Evolutionary conservation across 2,888 invertebrate genomes (phyloP).

Genomic region (Drosophila affinis): DNA sequence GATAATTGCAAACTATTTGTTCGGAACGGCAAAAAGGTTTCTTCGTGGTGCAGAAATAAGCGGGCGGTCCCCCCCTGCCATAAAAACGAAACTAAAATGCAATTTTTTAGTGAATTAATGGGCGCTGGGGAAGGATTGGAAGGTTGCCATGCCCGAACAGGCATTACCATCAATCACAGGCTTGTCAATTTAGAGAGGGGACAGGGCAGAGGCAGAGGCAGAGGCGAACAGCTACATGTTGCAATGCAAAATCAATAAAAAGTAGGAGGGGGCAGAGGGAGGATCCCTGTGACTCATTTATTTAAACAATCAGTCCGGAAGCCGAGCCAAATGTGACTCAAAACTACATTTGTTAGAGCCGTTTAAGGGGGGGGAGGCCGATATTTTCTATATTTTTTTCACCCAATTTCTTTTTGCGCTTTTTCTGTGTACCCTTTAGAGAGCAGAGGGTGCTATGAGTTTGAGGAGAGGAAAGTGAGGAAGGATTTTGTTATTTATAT

Average conservation of each 20-base stretch:
- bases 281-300: conserved; percentile 31
- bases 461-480: neutral
- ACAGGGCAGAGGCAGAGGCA: neutral
- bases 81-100: conserved; percentile 37
- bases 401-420: neutral
- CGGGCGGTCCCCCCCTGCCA: conserved; percentile 2
- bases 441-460: no score
- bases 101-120: conserved; percentile 41
- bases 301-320: conserved; percentile 57
- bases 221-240: conserved; percentile 1
- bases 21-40: conserved; percentile 14
- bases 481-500: neutral
- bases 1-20: conserved; percentile 42
- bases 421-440: conserved; percentile 16
- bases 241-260: conserved; percentile 56
- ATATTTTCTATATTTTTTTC: neutral
- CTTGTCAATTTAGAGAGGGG: conserved; percentile 30
- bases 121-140: neutral
- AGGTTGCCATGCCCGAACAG: conserved; percentile 6
- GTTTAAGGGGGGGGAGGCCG: conserved; percentile 6
- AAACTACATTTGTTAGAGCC: conserved; percentile 52
- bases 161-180: conserved; percentile 54
- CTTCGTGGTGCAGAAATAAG: conserved; percentile 9
- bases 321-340: conserved; percentile 45
- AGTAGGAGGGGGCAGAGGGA: neutral